These are phyloP conservation scores for Erythrolamprus reginae DNA, from an alignment of 2,113 vertebrate genomes.

Conservation along the genomic window DNA sequence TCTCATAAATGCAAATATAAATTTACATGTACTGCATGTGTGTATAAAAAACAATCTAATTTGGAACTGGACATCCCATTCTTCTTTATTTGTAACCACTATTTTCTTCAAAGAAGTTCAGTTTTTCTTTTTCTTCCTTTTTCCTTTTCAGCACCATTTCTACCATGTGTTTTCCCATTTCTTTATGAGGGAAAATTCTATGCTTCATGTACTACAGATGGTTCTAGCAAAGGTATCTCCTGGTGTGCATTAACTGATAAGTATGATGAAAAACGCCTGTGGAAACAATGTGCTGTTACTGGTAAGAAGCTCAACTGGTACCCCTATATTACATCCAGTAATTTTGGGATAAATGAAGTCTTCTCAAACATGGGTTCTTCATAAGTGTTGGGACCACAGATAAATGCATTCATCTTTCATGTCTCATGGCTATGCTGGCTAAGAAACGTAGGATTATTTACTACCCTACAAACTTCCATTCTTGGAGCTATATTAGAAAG, in stretches of 20 bases:
- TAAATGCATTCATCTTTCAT: not conserved
- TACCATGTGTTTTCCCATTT: slow-evolving; percentile 1
- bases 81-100: not conserved
- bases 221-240: not conserved
- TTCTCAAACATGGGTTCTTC: not conserved
- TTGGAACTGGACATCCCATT: not conserved
- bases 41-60: not conserved
- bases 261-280: not conserved
- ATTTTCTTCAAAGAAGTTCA: not conserved
- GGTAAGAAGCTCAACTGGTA: not conserved
- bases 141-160: not conserved
- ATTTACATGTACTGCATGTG: not conserved
- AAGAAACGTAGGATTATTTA: not conserved
- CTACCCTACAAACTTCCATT: not conserved
- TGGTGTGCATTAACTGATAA: not conserved
- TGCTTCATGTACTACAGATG: not conserved
- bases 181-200: not conserved
- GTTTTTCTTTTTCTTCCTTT: not conserved
- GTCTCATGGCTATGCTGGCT: not conserved
- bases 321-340: not conserved
- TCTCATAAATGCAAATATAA: not conserved
- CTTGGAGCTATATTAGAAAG: not conserved
- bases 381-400: not conserved
- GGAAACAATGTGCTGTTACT: not conserved
- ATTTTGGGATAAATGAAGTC: not conserved